Percentiles rank a stretch among this genome's conserved stretches.
Evolutionary conservation across 2,888 invertebrate genomes (phyloP).

Genomic region (Drosophila koepferae): DNA sequence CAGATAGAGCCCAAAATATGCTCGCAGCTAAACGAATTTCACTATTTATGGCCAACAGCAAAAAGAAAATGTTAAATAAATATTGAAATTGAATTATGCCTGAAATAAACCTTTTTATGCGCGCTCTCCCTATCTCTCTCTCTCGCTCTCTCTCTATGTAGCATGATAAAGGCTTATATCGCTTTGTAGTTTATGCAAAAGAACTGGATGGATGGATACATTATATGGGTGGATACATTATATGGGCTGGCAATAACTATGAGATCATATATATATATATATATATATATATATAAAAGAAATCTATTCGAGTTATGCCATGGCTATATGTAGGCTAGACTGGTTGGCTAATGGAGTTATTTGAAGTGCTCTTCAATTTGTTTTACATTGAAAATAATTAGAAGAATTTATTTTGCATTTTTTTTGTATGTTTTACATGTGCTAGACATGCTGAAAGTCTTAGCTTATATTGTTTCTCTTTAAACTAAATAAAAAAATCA

Average conservation of each 20-base stretch:
- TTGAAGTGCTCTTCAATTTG: no score
- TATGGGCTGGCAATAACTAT: background rate
- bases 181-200: background rate
- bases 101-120: slow-evolving; percentile 13
- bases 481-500: no score
- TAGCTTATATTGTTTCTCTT: no score
- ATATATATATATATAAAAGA: background rate
- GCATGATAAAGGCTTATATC: background rate
- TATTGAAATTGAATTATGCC: slow-evolving; percentile 17
- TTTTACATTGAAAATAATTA: no score
- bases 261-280: background rate
- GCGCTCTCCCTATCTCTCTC: no score
- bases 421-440: no score
- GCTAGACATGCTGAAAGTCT: no score
- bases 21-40: slow-evolving; percentile 28
- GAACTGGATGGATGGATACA: background rate
- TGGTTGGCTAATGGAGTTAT: no score
- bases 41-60: slow-evolving; percentile 29
- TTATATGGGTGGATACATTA: fast-evolving
- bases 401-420: no score
- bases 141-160: no score
- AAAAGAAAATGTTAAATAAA: slow-evolving; percentile 12
- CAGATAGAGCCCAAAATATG: slow-evolving; percentile 15
- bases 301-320: no score
- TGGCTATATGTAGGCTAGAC: no score